Conservation (phyloP, 2,888 invertebrate genomes). For the Congeria kusceri region DNA sequence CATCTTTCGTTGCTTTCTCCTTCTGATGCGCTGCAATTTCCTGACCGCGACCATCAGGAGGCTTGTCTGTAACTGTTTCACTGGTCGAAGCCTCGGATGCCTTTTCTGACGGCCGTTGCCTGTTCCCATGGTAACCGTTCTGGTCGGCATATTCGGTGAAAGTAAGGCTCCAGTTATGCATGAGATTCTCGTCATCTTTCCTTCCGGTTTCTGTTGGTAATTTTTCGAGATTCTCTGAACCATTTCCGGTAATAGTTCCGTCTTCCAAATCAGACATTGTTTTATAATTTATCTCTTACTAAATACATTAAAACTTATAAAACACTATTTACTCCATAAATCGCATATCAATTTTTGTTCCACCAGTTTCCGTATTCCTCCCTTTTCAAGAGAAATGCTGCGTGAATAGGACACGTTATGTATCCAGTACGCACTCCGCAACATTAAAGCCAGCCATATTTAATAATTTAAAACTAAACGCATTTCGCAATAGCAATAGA, state of each 20-base stretch:
- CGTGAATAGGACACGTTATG: too few relatives aligned
- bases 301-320: too few relatives aligned
- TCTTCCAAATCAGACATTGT: conserved; percentile 10
- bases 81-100: not conserved
- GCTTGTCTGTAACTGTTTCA: not conserved
- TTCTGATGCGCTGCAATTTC: not conserved
- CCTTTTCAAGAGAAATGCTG: too few relatives aligned
- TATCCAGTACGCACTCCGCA: too few relatives aligned
- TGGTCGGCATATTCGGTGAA: conserved; percentile 48
- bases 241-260: not conserved
- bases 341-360: too few relatives aligned
- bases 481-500: too few relatives aligned
- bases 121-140: not conserved
- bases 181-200: conserved; percentile 51
- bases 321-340: too few relatives aligned
- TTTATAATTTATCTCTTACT: not conserved
- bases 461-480: too few relatives aligned
- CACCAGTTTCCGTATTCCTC: too few relatives aligned
- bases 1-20: not conserved
- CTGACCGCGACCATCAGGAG: not conserved
- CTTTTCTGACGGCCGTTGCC: not conserved
- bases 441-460: too few relatives aligned
- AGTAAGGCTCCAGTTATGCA: conserved; percentile 58
- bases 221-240: conserved; percentile 9
- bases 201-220: conserved; percentile 15